Evolutionary conservation across 2,888 invertebrate species (phyloP), one percentile per base, ranked within the genome.

Genomic region (Andrena dorsata): DNA sequence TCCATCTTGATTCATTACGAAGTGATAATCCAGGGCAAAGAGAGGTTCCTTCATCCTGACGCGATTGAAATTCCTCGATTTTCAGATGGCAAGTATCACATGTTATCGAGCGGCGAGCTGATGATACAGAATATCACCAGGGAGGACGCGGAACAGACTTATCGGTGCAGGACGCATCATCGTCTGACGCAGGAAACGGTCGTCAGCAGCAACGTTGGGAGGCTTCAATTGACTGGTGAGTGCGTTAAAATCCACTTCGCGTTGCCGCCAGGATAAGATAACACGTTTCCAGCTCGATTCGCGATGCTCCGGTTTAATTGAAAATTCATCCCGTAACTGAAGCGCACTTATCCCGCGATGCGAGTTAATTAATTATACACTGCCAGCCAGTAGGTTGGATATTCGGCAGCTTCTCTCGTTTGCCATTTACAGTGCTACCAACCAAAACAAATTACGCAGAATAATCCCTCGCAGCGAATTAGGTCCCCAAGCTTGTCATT

Each of bases 161-260:
- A 95, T 92, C 94, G 95, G 56, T 96, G 96, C 91, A 94, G 95
- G 80, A 95, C 96, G 60, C 94, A 95, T 92, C 96, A 96, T 92
- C 95, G 95, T 85, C 91, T 96, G 88, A 96, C 96, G 16, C 95
- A 95, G 87, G 95, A 95, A 87, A 95, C 95, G 47, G 95, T 95
- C 83, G 94, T 95, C 84, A 96, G 96, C 92, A 94, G 94, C 78
- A 95, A 95, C 90, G 95, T 95, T 32, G 95, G 95, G 13, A 94
- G 95, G 91, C 94, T 95, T 86, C 95, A 95, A 91, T 91, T 95
- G 90, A 95, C 95, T 88, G 95, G 95, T 95, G 92, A 93, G 94
- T 87, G 64, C 72, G 72, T 85, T 76, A 71, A 71, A 74, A 73
- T 76, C 70, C 65, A 60, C 74, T 69, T 63, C 61, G 16, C 53